Evolutionary conservation across 2,797 vertebrate species (phyloP).

Genomic region (Rhodeus uyekii): DNA sequence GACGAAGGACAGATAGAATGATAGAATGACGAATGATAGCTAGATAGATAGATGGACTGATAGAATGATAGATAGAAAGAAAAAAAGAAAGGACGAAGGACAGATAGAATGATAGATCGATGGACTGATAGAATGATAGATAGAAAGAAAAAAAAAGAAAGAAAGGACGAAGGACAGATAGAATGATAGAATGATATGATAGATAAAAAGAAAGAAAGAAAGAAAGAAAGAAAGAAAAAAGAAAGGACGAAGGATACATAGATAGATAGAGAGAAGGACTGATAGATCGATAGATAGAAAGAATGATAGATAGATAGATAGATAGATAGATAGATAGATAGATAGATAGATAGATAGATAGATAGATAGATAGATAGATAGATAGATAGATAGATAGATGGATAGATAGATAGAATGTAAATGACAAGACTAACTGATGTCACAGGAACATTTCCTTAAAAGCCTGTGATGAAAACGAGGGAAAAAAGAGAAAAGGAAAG

Average conservation of each 20-base stretch:
- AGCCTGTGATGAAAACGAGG: conserved; percentile 11
- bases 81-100: too few species aligned
- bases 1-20: neutral
- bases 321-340: neutral
- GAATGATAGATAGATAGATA: neutral
- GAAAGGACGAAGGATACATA: neutral
- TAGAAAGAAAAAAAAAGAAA: neutral
- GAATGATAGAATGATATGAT: neutral
- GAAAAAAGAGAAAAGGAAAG: conserved; percentile 2
- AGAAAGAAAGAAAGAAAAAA: too few species aligned
- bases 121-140: neutral
- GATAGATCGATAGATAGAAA: neutral
- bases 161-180: neutral
- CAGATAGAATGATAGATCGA: neutral
- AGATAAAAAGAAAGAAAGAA: neutral
- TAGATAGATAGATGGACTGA: neutral
- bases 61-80: neutral
- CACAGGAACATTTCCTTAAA: conserved; percentile 10
- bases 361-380: neutral
- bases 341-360: neutral
- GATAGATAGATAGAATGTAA: neutral
- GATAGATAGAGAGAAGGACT: neutral
- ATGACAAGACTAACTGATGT: too few species aligned
- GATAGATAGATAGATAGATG: neutral
- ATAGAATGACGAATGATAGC: too few species aligned